A percentile compares a stretch with the other conserved stretches of the same genome.
Evolutionary conservation across 2,888 invertebrate species (phyloP).

Genomic region (Orgyia antiqua): DNA sequence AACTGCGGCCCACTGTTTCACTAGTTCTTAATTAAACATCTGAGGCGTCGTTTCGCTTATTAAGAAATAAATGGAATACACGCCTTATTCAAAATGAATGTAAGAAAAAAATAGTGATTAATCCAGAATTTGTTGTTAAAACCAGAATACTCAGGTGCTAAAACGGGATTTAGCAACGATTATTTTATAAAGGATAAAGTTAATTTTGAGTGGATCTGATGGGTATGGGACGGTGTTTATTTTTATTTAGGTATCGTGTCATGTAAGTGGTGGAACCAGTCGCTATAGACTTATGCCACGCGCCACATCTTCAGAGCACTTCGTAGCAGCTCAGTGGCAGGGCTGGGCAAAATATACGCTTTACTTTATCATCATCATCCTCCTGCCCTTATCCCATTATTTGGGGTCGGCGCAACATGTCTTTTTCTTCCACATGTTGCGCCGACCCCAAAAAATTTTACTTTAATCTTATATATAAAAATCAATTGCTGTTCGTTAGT

Average conservation of each 20-base stretch:
- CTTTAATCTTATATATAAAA: too few species aligned
- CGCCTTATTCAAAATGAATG: slow-evolving; percentile 40
- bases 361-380: too few species aligned
- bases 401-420: too few species aligned
- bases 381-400: too few species aligned
- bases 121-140: slow-evolving; percentile 37
- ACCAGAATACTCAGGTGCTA: slow-evolving; percentile 33
- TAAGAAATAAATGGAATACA: slow-evolving; percentile 66
- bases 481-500: too few species aligned
- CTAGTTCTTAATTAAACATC: slow-evolving; percentile 64
- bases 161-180: slow-evolving; percentile 31
- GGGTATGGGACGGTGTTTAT: slow-evolving; percentile 37
- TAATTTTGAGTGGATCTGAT: slow-evolving; percentile 32
- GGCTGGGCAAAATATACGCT: too few species aligned
- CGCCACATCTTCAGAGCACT: slow-evolving; percentile 18
- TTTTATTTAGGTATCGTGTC: slow-evolving; percentile 43
- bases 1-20: slow-evolving; percentile 22
- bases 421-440: too few species aligned
- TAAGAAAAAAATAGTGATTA: slow-evolving; percentile 30
- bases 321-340: slow-evolving; percentile 5
- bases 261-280: slow-evolving; percentile 26
- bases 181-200: slow-evolving; percentile 14
- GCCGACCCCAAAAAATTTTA: too few species aligned
- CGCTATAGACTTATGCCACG: slow-evolving; percentile 34
- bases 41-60: slow-evolving; percentile 49